A percentile compares a stretch with the other conserved stretches of the same genome.
phyloP scores from a whole-genome alignment of 2,797 vertebrate species.

The Tenualosa thibaudeaui region DNA sequence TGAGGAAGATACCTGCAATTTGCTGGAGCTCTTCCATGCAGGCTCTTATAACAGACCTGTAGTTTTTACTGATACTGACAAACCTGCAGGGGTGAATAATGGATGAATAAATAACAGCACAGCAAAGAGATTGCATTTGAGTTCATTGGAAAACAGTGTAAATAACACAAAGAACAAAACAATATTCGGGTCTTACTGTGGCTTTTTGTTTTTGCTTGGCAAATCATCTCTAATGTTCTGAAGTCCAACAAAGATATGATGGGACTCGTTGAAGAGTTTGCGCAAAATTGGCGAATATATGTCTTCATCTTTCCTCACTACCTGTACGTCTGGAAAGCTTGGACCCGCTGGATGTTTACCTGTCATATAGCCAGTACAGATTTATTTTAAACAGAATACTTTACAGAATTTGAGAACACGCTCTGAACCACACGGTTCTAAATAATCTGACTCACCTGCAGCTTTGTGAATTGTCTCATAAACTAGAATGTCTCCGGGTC shows the following conservation, averaged over 20 bases:
- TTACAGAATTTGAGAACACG: background rate
- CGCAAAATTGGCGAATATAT: conserved; percentile 89
- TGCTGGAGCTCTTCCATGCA: conserved; percentile 95
- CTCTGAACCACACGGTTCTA: background rate
- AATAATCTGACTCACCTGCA: conserved; percentile 59
- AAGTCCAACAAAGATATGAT: conserved; percentile 92
- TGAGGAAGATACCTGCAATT: conserved; percentile 69
- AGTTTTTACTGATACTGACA: conserved; percentile 94
- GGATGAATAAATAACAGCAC: background rate
- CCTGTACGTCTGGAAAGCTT: conserved; percentile 71
- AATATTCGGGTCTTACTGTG: conserved; percentile 78
- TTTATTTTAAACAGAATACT: background rate
- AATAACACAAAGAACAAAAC: background rate
- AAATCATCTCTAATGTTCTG: conserved; percentile 87
- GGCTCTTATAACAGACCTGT: conserved; percentile 92
- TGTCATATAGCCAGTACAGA: conserved; percentile 44
- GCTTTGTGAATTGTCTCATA: conserved; percentile 82
- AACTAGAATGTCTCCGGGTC: conserved; percentile 87
- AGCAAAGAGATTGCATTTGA: background rate
- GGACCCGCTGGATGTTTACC: conserved; percentile 49
- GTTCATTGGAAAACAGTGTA: background rate
- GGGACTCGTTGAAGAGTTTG: conserved; percentile 96
- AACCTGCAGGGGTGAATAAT: conserved; percentile 70
- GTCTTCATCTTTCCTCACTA: conserved; percentile 87
- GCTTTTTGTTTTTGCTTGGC: conserved; percentile 84